Conservation (phyloP, 2,888 invertebrate species). For the Mamestra brassicae region DNA sequence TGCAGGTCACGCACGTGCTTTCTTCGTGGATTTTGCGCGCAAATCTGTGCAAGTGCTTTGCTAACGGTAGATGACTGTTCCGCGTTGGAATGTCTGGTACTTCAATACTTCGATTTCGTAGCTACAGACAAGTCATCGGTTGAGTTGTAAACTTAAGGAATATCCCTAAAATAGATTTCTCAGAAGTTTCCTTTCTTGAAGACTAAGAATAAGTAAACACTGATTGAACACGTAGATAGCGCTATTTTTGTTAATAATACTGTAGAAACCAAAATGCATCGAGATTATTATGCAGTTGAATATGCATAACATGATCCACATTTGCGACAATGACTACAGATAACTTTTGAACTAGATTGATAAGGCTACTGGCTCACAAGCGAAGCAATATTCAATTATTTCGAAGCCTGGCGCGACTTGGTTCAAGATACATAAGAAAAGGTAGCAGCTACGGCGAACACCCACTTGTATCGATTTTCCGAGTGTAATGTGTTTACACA, state of each 20-base stretch:
- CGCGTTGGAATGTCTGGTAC: conserved; percentile 82
- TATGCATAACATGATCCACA: conserved; percentile 31
- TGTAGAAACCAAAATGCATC: conserved; percentile 1
- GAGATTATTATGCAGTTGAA: conserved; percentile 16
- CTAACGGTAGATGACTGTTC: conserved; percentile 87
- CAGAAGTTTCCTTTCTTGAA: neutral
- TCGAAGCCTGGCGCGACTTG: conserved; percentile 2
- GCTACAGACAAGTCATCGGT: conserved; percentile 63
- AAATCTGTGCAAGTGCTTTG: conserved; percentile 82
- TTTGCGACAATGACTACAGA: conserved; percentile 28
- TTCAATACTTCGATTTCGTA: conserved; percentile 65
- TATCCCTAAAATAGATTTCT: conserved; percentile 9
- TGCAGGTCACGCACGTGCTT: conserved; percentile 88
- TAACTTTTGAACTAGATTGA: conserved; percentile 45
- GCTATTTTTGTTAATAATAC: conserved; percentile 13
- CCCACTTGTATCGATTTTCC: conserved; percentile 57
- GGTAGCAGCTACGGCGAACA: conserved; percentile 14
- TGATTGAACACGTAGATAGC: conserved; percentile 1
- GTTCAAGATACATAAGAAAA: conserved; percentile 31
- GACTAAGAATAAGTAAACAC: conserved; percentile 15
- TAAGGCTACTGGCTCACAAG: conserved; percentile 14
- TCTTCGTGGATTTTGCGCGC: conserved; percentile 89
- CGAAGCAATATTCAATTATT: conserved; percentile 10
- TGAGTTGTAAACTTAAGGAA: conserved; percentile 47
- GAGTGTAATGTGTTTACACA: conserved; percentile 48